A percentile compares a stretch with the other conserved stretches of the same genome.
Conservation (phyloP, 2,888 invertebrate species). For the Chromoteleia sp. region DNA sequence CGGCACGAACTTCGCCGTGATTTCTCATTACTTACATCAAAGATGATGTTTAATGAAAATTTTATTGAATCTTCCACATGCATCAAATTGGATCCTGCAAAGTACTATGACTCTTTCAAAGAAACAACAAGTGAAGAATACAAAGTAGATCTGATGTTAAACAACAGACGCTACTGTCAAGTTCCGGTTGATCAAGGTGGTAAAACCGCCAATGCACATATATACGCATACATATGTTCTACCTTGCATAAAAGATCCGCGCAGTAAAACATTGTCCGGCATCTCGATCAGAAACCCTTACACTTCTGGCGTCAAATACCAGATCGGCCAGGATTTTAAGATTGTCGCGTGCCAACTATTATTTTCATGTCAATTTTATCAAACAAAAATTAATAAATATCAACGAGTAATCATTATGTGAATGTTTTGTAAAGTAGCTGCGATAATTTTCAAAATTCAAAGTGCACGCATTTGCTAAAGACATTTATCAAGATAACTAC, state of each 20-base stretch:
- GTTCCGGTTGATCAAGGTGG: conserved; percentile 70
- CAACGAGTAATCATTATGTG: too few species aligned
- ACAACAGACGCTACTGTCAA: conserved; percentile 63
- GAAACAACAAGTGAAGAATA: conserved; percentile 55
- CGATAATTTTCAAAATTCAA: background rate
- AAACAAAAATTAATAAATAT: background rate
- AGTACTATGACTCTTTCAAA: conserved; percentile 52
- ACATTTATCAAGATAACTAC: conserved; percentile 11
- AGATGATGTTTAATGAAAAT: conserved; percentile 55
- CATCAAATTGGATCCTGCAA: conserved; percentile 48
- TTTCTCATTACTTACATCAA: conserved; percentile 23
- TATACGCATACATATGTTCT: conserved; percentile 56
- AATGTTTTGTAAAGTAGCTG: background rate
- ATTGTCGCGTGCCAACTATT: background rate
- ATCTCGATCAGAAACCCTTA: conserved; percentile 65
- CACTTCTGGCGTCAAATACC: conserved; percentile 50
- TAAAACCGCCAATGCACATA: conserved; percentile 60
- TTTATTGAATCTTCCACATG: conserved; percentile 35
- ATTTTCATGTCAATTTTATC: background rate
- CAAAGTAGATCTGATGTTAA: conserved; percentile 55
- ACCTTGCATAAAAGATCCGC: conserved; percentile 64
- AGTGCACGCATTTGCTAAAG: background rate
- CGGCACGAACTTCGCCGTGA: background rate
- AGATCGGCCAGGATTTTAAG: conserved; percentile 24
- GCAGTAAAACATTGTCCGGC: conserved; percentile 67